Evolutionary conservation across 1,140 invertebrate species (phyloP), one percentile per base, ranked within the genome.

Genomic region (Papilio polyxenes): DNA sequence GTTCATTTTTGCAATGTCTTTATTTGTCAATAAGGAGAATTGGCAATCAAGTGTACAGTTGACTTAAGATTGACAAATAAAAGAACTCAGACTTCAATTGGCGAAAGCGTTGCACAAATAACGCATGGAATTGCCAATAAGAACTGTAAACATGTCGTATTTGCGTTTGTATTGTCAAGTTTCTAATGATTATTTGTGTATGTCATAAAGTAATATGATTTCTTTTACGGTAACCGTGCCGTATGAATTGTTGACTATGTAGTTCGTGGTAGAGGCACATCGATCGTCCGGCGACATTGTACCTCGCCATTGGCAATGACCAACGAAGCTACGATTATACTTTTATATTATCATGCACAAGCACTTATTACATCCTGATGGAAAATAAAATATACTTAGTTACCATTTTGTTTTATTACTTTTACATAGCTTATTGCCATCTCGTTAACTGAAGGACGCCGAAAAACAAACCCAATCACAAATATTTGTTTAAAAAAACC

Each of bases 301-400:
- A 72, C 65, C 31, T 72, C 65, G 65, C 31, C 65, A 72, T 37
- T 72, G 65, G 65, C 65, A 72, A 72, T 72, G 65, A 72, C 65
- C 65, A 72, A 13, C 7, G 65, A 31, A 6, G 31, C 31, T 15
- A 72, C 65, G 65, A 72, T 72, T 72, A 69, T 31, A 20, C 23
- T 31, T 65, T 65, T 31, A 65, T 72, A 13, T 31, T 72, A 72
- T 72, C 31, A 72, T 72, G 11, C 23, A 37, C 13, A 40, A 72
- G 31, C 4, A 72, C 31, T 37, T 72, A 72, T 37, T 72, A 72
- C 11, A 62, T 9, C 59, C 11, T 72, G 37, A 31, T 72, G 20
- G 62, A 9, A 23, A 31, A 65, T 15, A 23, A 65, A 65, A 65
- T 62, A 23, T 65, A 59, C 56, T 59, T n/a, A 8, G 53, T 15